Conservation (phyloP, 2,797 vertebrate species). For the Podarcis siculus region DNA sequence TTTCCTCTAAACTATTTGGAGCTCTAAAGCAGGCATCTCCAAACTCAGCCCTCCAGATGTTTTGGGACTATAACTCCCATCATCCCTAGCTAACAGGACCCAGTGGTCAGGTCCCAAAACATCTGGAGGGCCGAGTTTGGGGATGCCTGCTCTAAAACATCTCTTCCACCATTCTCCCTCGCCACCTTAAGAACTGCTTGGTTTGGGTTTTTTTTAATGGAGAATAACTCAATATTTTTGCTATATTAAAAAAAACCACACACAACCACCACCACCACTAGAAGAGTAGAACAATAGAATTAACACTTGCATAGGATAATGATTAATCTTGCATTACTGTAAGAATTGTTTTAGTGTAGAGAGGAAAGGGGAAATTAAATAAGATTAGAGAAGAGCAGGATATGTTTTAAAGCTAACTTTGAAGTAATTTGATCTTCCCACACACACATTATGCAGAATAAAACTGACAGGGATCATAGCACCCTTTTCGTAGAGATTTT, state of each 20-base stretch:
- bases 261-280: neutral
- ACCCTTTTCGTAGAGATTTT: slow-evolving; percentile 8
- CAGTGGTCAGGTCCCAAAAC: too few species aligned
- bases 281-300: neutral
- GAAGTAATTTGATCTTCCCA: slow-evolving; percentile 14
- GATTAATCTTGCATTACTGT: neutral
- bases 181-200: neutral
- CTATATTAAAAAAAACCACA: neutral
- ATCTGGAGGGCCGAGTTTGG: too few species aligned
- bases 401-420: neutral
- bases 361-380: slow-evolving; percentile 15
- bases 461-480: slow-evolving; percentile 32
- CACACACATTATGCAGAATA: neutral
- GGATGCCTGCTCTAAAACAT: too few species aligned
- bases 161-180: too few species aligned
- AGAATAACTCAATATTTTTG: neutral
- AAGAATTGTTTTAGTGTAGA: neutral
- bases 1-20: neutral
- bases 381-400: slow-evolving; percentile 11
- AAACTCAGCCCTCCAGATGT: too few species aligned
- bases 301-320: neutral
- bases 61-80: too few species aligned
- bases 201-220: neutral
- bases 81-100: too few species aligned
- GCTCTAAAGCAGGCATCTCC: neutral